Evolutionary conservation across 2,888 invertebrate species (phyloP), one percentile per base, ranked within the genome.

Genomic region (Dinocampus coccinellae): DNA sequence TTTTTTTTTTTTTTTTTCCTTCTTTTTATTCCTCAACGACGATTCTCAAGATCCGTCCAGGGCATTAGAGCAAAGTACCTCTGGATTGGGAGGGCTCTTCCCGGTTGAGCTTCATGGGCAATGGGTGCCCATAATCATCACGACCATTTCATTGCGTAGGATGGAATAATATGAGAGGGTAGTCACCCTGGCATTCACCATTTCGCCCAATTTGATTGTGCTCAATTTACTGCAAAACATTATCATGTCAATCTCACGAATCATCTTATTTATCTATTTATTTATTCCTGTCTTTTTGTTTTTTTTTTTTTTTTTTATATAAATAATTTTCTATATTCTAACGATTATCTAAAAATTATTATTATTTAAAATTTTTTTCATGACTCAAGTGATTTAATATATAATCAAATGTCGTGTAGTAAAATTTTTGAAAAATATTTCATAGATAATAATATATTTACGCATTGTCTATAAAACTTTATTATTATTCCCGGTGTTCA

Each of bases 51-150:
- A 69, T 69, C 68, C 53, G 60, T 16, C 33, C 20, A 61, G 52
- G 68, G 36, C 60, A 69, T 69, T 69, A 69, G 36, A 52, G 68
- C 24, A 69, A 69, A 69, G 52, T 53, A 52, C 62, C 61, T 55
- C 20, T 53, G 53, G 69, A 69, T 69, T 69, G 62, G 61, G 36
- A 66, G 57, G 57, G 66, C 66, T 66, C 57, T 57, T 57, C 34
- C 57, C 34, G 24, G 58, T 58, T 34, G 20, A 33, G 33, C 58
- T 26, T 29, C 29, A 26, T 58, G 26, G 24, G 29, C 39, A 62
- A 39, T 16, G 61, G 39, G 63, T 16, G 53, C 22, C 58, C 58
- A 58, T 58, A 58, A 58, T 58, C 58, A 58, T 26, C 58, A 58
- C 33, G 33, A 33, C 33, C 16, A 58, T 58, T 58, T 29, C 20